phyloP scores from a whole-genome alignment of 1,140 invertebrate genomes.

The Mya arenaria region DNA sequence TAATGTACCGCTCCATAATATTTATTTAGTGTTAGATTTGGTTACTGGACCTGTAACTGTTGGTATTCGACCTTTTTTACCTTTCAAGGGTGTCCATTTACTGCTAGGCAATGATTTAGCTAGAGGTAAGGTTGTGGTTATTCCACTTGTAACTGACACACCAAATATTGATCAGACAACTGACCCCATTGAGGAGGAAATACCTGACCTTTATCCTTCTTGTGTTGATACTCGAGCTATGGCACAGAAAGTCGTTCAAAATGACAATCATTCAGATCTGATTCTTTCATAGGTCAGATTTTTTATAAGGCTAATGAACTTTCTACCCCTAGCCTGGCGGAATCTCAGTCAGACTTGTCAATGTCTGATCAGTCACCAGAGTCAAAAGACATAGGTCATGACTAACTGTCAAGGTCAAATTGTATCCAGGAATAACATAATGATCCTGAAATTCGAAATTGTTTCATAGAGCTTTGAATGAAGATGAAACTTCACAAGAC shows the following conservation, averaged over 20 bases:
- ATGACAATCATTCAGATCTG: not conserved
- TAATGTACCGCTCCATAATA: constrained; percentile 37
- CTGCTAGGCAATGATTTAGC: constrained; percentile 61
- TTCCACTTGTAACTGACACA: constrained; percentile 27
- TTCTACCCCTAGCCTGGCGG: not conserved
- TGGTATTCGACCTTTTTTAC: constrained; percentile 35
- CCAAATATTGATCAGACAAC: constrained; percentile 1
- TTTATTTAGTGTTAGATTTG: constrained; percentile 43
- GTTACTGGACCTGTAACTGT: constrained; percentile 44
- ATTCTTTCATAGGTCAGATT: not conserved
- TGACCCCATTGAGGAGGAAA: constrained; percentile 8
- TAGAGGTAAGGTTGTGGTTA: constrained; percentile 43
- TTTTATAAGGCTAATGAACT: not conserved
- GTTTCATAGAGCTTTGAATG: constrained; percentile 3
- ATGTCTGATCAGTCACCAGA: not conserved
- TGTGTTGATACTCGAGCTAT: constrained; percentile 56
- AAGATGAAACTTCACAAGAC: constrained; percentile 16
- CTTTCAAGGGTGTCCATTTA: constrained; percentile 52
- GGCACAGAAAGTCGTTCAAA: constrained; percentile 39
- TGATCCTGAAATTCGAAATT: not conserved
- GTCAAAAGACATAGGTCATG: not conserved
- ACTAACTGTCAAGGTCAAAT: not conserved
- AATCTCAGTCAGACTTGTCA: not conserved
- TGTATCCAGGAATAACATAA: not conserved
- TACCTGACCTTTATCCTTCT: constrained; percentile 46